A percentile compares a stretch with the other conserved stretches of the same genome.
Evolutionary conservation across 2,113 vertebrate genomes (phyloP).

Genomic region (Myotis davidii): DNA sequence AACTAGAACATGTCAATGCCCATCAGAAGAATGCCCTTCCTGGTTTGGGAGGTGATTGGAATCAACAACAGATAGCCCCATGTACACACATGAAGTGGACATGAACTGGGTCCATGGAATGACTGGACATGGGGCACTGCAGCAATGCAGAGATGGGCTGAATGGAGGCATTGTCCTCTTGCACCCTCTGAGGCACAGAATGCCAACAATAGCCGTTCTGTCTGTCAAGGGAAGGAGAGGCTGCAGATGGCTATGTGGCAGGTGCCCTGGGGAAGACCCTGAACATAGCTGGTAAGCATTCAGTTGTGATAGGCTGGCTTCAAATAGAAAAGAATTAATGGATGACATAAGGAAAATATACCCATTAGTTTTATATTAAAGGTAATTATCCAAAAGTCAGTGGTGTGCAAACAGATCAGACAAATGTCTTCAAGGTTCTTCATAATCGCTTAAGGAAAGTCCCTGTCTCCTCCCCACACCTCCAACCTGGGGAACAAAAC

Average conservation of each 20-base stretch:
- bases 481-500: neutral
- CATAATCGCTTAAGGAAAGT: neutral
- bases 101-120: neutral
- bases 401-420: neutral
- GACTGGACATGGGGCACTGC: neutral
- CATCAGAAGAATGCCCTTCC: neutral
- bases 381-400: neutral
- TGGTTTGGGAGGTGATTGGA: neutral
- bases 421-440: neutral
- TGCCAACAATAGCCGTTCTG: neutral
- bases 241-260: neutral
- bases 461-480: neutral
- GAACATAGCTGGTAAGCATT: neutral
- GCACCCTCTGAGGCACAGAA: neutral
- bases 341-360: neutral
- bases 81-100: neutral
- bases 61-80: neutral
- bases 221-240: neutral
- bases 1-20: neutral
- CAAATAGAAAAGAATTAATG: constrained; percentile 5
- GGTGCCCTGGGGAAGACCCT: neutral
- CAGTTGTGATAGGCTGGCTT: neutral
- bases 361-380: constrained; percentile 16
- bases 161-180: neutral
- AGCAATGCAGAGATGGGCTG: neutral